Evolutionary conservation across 2,888 invertebrate species (phyloP), one percentile per base, ranked within the genome.

Genomic region (Aquatica leii): DNA sequence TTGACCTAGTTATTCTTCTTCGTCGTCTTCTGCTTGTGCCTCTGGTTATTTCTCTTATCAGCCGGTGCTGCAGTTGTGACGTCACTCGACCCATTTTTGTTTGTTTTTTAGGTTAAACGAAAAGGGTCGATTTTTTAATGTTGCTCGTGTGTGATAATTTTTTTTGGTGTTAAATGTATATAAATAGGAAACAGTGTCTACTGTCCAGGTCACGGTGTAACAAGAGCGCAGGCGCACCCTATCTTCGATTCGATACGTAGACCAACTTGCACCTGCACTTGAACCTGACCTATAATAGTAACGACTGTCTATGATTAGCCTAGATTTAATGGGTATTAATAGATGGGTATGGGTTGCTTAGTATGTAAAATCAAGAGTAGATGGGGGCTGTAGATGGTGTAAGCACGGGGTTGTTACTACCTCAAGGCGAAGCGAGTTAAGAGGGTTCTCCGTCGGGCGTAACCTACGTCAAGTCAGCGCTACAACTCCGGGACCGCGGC

Each of bases 231-330:
- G 65, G 76, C 77, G 77, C 73, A 71, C 57, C 60, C 43, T 15
- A 15, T 14, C 8, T 59, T 46, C 62, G 66, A 69, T 69, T 72
- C 72, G 68, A 74, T 74, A 74, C 65, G 73, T 71, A 75, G 71
- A 70, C 65, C 69, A 69, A 71, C 71, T 74, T 78, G 76, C 80
- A 81, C 79, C 79, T 81, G 81, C 78, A 80, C 81, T 82, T 82
- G 81, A 82, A 81, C 81, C 81, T 82, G 81, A 81, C 81, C 81
- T 78, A 79, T 76, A 79, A 80, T 76, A 75, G 76, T 71, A 65
- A 71, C 67, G 68, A 71, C 71, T 35, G 62, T 57, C 64, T 74
- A 75, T 71, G 76, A 76, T 76, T 77, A 77, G 74, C 77, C 78
- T 77, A 78, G 76, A 77, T 75, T 31, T 40, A 24, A 14, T 37